These are phyloP conservation scores for Limenitis camilla DNA, from an alignment of 2,888 invertebrate genomes.

Conservation along the genomic window DNA sequence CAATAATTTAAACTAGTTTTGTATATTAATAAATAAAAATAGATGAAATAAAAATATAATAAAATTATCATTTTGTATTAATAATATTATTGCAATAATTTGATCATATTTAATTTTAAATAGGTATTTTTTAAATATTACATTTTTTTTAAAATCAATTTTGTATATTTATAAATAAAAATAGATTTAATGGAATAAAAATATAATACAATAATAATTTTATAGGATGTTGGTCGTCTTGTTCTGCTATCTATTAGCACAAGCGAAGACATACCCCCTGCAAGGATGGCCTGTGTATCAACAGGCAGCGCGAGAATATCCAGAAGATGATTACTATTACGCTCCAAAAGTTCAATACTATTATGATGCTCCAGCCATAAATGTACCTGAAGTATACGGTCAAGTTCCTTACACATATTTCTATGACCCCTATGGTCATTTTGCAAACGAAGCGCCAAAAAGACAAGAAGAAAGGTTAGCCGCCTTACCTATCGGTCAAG, in stretches of 20 bases:
- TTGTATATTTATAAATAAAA: not conserved
- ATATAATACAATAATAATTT: constrained; percentile 28
- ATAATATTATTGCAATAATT: too few species aligned
- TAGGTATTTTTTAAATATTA: too few species aligned
- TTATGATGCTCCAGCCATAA: constrained; percentile 53
- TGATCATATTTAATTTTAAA: too few species aligned
- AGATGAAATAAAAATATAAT: too few species aligned
- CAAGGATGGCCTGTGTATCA: constrained; percentile 68
- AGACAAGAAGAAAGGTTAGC: constrained; percentile 77
- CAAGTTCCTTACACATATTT: constrained; percentile 63
- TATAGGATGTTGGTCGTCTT: constrained; percentile 57
- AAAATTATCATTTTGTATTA: too few species aligned
- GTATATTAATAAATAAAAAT: too few species aligned
- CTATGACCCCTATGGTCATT: constrained; percentile 66
- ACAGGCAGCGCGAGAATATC: constrained; percentile 67
- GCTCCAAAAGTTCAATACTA: constrained; percentile 69
- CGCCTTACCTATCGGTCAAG: constrained; percentile 78
- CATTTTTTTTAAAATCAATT: too few species aligned
- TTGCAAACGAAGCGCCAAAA: constrained; percentile 75
- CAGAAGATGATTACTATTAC: constrained; percentile 74
- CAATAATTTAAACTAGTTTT: too few species aligned
- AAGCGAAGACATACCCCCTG: constrained; percentile 59
- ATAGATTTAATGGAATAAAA: not conserved
- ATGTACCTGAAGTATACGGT: constrained; percentile 54
- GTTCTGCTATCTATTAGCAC: constrained; percentile 65